phyloP scores from a whole-genome alignment of 37 sponge, comb jelly and placozoan genomes.

The Beroe forskalii region DNA sequence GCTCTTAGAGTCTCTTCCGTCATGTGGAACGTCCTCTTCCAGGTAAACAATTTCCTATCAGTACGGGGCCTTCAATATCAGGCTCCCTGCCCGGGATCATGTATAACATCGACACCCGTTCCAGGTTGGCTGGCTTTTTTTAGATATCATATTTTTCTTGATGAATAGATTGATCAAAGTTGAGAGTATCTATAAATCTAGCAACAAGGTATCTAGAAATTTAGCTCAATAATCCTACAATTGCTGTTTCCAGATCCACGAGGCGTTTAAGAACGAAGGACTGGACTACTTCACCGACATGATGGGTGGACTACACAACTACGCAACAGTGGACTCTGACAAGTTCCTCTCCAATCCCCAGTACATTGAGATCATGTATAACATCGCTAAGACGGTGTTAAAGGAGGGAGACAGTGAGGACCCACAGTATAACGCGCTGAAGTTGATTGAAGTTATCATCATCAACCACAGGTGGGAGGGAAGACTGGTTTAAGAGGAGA shows the following conservation, averaged over 20 bases:
- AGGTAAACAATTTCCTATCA: no score
- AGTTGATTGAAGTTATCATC: slow-evolving; percentile 88
- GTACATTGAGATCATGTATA: slow-evolving; percentile 67
- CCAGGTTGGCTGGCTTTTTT: no score
- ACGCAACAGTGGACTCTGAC: slow-evolving; percentile 76
- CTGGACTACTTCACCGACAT: slow-evolving; percentile 92
- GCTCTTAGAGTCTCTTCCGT: slow-evolving; percentile 69
- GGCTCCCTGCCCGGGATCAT: no score
- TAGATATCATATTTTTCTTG: no score
- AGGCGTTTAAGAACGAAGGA: slow-evolving; percentile 81
- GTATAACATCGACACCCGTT: no score
- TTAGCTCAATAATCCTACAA: no score
- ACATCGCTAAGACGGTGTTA: slow-evolving; percentile 70
- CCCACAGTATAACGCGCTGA: slow-evolving; percentile 82
- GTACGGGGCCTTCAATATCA: no score
- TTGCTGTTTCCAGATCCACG: no score
- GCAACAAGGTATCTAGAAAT: neutral
- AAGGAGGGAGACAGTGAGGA: slow-evolving; percentile 77
- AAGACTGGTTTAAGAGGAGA: neutral
- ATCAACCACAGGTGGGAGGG: slow-evolving; percentile 81
- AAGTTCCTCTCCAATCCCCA: slow-evolving; percentile 80
- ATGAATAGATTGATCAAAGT: no score
- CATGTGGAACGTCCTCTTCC: slow-evolving; percentile 80
- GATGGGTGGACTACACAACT: slow-evolving; percentile 82
- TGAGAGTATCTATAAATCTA: no score